phyloP scores from a whole-genome alignment of 2,113 vertebrate species.

The Balaenoptera acutorostrata region DNA sequence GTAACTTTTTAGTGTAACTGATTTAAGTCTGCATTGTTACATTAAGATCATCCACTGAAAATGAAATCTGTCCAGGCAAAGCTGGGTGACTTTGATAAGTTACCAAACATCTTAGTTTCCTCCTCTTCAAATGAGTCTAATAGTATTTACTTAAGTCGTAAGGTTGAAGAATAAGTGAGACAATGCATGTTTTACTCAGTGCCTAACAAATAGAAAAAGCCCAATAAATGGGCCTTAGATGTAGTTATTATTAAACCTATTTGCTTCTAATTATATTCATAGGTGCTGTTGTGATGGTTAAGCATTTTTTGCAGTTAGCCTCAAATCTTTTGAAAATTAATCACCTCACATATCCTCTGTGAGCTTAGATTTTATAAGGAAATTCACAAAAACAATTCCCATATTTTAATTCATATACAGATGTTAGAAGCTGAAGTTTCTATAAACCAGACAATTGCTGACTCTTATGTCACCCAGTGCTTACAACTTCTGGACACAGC shows the following conservation, averaged over 20 bases:
- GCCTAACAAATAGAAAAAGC: background rate
- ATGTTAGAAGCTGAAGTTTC: slow-evolving; percentile 90
- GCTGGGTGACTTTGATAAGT: background rate
- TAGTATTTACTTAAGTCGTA: background rate
- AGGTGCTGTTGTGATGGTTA: background rate
- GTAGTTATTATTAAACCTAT: background rate
- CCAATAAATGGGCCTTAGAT: background rate
- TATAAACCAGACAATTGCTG: slow-evolving; percentile 88
- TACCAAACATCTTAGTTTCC: background rate
- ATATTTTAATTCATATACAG: slow-evolving; percentile 76
- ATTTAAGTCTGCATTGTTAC: background rate
- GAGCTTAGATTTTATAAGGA: background rate
- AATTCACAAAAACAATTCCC: background rate
- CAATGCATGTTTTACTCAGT: background rate
- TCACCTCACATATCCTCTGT: background rate
- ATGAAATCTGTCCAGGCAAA: background rate
- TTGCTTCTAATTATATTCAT: background rate
- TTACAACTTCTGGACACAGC: slow-evolving; percentile 85
- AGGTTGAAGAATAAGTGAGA: background rate
- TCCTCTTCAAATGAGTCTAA: background rate
- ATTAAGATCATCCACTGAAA: background rate
- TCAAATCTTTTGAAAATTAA: background rate
- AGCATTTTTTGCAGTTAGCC: background rate
- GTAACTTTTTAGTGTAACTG: background rate
- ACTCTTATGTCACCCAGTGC: slow-evolving; percentile 86